These are phyloP conservation scores for Psephotus haematonotus DNA, from an alignment of 2,113 vertebrate species.

Conservation along the genomic window DNA sequence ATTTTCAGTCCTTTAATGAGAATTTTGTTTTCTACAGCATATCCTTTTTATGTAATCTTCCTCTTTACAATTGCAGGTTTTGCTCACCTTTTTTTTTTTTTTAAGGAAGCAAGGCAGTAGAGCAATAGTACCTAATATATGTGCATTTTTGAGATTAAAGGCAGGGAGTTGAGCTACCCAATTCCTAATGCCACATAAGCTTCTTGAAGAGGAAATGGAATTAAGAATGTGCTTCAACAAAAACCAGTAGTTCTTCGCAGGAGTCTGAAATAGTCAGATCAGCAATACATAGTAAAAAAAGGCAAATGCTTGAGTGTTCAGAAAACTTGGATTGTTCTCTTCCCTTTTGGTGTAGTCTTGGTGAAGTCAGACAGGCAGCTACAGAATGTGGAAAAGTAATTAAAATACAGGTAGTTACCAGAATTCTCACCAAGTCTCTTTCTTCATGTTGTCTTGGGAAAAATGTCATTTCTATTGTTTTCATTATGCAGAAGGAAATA, in stretches of 20 bases:
- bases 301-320: neutral
- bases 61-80: neutral
- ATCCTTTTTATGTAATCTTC: neutral
- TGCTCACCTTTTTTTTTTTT: neutral
- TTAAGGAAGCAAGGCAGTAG: neutral
- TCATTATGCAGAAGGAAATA: neutral
- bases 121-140: neutral
- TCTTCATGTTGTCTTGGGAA: neutral
- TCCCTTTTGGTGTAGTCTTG: neutral
- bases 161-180: neutral
- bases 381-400: neutral
- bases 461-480: neutral
- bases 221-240: neutral
- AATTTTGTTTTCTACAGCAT: neutral
- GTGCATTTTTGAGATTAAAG: neutral
- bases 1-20: neutral
- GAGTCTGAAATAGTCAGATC: neutral
- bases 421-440: neutral
- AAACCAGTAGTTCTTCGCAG: neutral
- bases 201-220: neutral
- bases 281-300: neutral
- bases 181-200: neutral
- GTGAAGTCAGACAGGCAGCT: neutral
- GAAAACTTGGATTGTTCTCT: neutral
- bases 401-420: neutral